phyloP scores from a whole-genome alignment of 2,888 invertebrate species.

The Galeruca laticollis region DNA sequence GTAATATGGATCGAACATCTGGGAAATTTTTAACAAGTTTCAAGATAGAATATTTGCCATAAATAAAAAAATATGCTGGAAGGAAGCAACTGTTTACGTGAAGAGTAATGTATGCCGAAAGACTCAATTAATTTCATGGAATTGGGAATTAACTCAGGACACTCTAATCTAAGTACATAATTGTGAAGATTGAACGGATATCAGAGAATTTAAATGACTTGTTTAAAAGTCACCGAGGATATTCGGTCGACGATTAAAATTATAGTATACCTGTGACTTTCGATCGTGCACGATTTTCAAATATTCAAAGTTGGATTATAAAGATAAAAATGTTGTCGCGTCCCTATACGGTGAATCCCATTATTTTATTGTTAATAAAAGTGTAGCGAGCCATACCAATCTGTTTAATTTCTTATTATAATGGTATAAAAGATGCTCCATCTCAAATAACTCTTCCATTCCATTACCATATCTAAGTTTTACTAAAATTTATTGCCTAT shows the following conservation, averaged over 20 bases:
- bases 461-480: constrained; percentile 47
- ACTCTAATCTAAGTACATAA: constrained; percentile 12
- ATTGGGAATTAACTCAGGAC: not conserved
- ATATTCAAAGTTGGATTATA: constrained; percentile 29
- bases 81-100: not conserved
- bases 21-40: too few relatives aligned
- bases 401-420: constrained; percentile 44
- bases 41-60: too few relatives aligned
- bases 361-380: constrained; percentile 36
- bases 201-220: constrained; percentile 14
- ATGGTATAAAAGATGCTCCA: constrained; percentile 37
- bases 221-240: constrained; percentile 13
- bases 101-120: not conserved
- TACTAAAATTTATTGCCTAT: constrained; percentile 48
- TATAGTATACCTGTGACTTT: constrained; percentile 19
- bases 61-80: too few relatives aligned
- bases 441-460: constrained; percentile 36
- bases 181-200: constrained; percentile 21
- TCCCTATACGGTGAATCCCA: constrained; percentile 33
- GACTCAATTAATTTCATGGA: not conserved
- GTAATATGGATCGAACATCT: too few relatives aligned
- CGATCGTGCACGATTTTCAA: constrained; percentile 4
- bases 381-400: constrained; percentile 37
- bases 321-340: constrained; percentile 26
- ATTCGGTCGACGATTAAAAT: constrained; percentile 8